Conservation (phyloP, 2,113 vertebrate species). For the Callochromis pleurospilus region DNA sequence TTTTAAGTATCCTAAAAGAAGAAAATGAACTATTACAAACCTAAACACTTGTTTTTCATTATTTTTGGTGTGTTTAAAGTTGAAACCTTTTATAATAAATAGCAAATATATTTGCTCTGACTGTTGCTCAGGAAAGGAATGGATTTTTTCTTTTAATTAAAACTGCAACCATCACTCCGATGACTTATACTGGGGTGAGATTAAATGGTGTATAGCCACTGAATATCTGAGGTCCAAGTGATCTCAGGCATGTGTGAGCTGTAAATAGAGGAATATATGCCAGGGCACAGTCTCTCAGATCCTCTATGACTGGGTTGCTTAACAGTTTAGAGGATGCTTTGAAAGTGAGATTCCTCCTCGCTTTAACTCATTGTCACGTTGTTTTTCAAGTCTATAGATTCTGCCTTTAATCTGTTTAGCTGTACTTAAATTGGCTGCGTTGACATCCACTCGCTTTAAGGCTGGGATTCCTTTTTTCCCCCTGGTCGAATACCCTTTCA, state of each 20-base stretch:
- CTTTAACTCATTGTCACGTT: conserved; percentile 78
- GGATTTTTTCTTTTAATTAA: background rate
- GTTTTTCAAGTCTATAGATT: conserved; percentile 80
- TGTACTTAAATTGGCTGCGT: conserved; percentile 89
- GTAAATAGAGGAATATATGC: conserved; percentile 74
- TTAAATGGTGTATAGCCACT: background rate
- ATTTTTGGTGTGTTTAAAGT: background rate
- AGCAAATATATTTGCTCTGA: background rate
- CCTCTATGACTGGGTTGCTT: conserved; percentile 78
- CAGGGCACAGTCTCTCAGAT: conserved; percentile 70
- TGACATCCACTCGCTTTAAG: conserved; percentile 88
- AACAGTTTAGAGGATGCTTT: conserved; percentile 81
- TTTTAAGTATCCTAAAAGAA: background rate
- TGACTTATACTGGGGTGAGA: background rate
- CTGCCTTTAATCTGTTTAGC: conserved; percentile 93
- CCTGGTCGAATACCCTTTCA: conserved; percentile 85
- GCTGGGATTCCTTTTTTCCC: conserved; percentile 81
- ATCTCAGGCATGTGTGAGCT: conserved; percentile 50
- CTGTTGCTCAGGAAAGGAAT: background rate
- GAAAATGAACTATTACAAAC: background rate
- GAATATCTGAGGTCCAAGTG: conserved; percentile 9
- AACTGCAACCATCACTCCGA: background rate
- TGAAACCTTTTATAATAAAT: background rate
- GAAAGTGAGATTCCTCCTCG: conserved; percentile 78
- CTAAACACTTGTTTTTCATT: background rate